phyloP scores from a whole-genome alignment of 2,113 vertebrate species.

The Pungitius pungitius region DNA sequence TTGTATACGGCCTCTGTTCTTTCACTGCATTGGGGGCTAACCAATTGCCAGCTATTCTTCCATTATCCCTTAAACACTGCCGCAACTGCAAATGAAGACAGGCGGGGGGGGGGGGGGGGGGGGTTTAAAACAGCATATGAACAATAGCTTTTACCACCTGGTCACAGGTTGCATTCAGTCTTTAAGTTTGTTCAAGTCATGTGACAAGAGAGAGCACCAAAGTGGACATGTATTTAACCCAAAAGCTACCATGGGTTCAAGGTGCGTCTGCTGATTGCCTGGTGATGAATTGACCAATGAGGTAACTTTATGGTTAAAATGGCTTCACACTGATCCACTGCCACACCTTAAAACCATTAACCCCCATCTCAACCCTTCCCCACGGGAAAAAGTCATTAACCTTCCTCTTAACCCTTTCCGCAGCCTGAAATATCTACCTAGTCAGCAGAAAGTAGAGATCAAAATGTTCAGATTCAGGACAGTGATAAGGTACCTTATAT shows the following conservation, averaged over 20 bases:
- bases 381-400: constrained; percentile 65
- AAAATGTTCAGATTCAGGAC: constrained; percentile 4
- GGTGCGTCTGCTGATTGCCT: constrained; percentile 53
- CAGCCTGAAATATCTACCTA: constrained; percentile 30
- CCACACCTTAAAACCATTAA: constrained; percentile 74
- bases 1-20: background rate
- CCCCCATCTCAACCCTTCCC: constrained; percentile 54
- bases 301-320: constrained; percentile 54
- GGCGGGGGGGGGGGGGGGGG: no score
- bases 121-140: background rate
- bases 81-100: constrained; percentile 6
- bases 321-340: constrained; percentile 53
- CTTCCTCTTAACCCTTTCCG: constrained; percentile 50
- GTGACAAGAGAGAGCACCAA: constrained; percentile 34
- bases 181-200: constrained; percentile 9
- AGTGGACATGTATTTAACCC: constrained; percentile 58
- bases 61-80: background rate
- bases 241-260: constrained; percentile 52
- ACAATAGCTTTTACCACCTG: constrained; percentile 8
- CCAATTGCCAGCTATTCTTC: background rate
- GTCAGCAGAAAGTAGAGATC: constrained; percentile 43
- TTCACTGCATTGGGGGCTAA: background rate
- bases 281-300: constrained; percentile 50
- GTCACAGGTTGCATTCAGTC: constrained; percentile 3
- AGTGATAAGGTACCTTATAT: background rate